Conservation (phyloP, 1,140 invertebrate species). For the Drosophila nigromelanica region DNA sequence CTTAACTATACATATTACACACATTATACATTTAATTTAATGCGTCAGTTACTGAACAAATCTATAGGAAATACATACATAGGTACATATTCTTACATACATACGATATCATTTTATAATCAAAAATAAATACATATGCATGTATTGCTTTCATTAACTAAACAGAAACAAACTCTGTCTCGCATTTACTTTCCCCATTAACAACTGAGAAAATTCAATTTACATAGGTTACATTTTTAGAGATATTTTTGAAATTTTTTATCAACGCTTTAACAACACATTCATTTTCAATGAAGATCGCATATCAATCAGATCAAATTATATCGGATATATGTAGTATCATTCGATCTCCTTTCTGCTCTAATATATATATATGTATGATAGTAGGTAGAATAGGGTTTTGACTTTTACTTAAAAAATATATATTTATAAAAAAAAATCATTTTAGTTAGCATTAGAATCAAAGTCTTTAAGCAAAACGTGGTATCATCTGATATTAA, state of each 20-base stretch:
- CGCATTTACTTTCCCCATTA: conserved; percentile 13
- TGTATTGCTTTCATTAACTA: conserved; percentile 38
- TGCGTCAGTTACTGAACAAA: conserved; percentile 26
- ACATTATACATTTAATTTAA: conserved; percentile 33
- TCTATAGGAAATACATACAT: conserved; percentile 40
- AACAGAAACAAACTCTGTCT: conserved; percentile 25
- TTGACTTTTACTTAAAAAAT: conserved; percentile 39
- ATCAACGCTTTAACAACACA: conserved; percentile 25
- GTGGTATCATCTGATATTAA: conserved; percentile 73
- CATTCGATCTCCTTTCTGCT: conserved; percentile 10
- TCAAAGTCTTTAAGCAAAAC: conserved; percentile 61
- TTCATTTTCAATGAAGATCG: conserved; percentile 31
- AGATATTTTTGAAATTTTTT: conserved; percentile 2
- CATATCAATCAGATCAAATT: conserved; percentile 21
- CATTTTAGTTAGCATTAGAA: conserved; percentile 46
- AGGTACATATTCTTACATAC: conserved; percentile 40
- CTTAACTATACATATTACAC: conserved; percentile 43
- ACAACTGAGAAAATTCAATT: conserved; percentile 35
- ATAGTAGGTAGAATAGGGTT: conserved; percentile 33
- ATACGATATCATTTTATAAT: conserved; percentile 43
- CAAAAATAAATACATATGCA: conserved; percentile 22
- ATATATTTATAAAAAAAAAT: conserved; percentile 17
- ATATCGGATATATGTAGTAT: background rate
- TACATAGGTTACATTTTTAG: conserved; percentile 20
- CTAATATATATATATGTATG: background rate